Conservation (phyloP, 2,113 vertebrate genomes). For the Suricata suricatta region DNA sequence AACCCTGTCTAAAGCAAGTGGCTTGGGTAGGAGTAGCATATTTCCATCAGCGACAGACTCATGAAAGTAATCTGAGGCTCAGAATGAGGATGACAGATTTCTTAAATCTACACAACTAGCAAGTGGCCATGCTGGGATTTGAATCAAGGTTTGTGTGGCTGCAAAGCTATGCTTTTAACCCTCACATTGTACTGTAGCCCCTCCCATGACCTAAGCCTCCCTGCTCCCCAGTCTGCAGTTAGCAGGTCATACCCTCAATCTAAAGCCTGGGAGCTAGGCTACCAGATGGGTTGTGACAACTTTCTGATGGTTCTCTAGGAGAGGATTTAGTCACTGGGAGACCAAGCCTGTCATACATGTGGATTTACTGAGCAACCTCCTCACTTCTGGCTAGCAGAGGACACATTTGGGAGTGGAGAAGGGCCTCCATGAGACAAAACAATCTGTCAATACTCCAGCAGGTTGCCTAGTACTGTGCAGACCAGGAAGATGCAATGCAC, state of each 20-base stretch:
- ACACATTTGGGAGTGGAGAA: background rate
- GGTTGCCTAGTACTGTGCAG: background rate
- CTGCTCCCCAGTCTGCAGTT: background rate
- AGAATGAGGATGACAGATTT: background rate
- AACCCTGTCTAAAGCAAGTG: background rate
- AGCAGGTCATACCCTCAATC: background rate
- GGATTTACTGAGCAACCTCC: background rate
- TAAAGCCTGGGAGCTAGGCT: background rate
- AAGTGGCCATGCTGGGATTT: background rate
- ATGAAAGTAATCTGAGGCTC: background rate
- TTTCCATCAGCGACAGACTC: background rate
- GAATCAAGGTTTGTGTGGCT: background rate
- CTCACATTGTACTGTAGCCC: background rate
- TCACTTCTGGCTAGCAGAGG: background rate
- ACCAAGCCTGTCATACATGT: background rate
- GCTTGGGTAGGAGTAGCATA: background rate
- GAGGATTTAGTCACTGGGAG: background rate
- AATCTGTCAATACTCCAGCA: background rate
- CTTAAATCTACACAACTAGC: background rate
- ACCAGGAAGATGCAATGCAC: background rate
- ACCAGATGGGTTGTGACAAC: background rate
- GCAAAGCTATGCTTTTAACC: background rate
- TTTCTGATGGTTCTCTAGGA: background rate
- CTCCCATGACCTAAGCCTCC: background rate
- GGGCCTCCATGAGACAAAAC: background rate